Conservation (phyloP, 2,113 vertebrate genomes). For the Ibidorhyncha struthersii region DNA sequence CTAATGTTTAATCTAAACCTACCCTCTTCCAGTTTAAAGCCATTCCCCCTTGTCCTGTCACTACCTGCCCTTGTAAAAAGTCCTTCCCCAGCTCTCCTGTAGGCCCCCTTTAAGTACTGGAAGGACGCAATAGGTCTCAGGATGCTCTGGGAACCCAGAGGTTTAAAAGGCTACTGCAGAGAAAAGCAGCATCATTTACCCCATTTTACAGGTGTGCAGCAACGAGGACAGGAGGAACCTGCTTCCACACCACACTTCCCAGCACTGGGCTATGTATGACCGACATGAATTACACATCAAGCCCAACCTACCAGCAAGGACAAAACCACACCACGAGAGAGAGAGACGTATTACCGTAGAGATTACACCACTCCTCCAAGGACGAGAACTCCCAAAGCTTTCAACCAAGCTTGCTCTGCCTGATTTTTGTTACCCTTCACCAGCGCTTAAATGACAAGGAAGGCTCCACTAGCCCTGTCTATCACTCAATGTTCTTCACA, state of each 20-base stretch:
- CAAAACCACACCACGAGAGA: background rate
- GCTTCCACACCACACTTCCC: background rate
- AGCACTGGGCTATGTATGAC: accelerated
- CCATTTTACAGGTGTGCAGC: background rate
- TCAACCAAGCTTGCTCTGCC: background rate
- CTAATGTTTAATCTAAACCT: too few species aligned
- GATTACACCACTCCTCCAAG: background rate
- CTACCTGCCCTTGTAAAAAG: too few species aligned
- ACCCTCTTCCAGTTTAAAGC: too few species aligned
- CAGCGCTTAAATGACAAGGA: background rate
- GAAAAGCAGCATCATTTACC: background rate
- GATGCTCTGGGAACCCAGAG: background rate
- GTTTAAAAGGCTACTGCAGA: background rate
- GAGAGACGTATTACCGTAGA: accelerated
- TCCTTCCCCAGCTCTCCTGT: too few species aligned
- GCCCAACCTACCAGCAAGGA: background rate
- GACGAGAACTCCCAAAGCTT: background rate
- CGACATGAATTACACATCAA: background rate
- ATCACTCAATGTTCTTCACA: background rate
- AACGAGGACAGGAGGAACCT: background rate
- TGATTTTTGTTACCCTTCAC: background rate
- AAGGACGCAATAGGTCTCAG: too few species aligned
- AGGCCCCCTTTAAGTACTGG: too few species aligned
- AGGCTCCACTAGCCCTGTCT: background rate
- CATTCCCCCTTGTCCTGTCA: too few species aligned